Evolutionary conservation across 35 echinoderm and acorn worm genomes (phyloP), one percentile per base, ranked within the genome.

Genomic region (Apostichopus japonicus): DNA sequence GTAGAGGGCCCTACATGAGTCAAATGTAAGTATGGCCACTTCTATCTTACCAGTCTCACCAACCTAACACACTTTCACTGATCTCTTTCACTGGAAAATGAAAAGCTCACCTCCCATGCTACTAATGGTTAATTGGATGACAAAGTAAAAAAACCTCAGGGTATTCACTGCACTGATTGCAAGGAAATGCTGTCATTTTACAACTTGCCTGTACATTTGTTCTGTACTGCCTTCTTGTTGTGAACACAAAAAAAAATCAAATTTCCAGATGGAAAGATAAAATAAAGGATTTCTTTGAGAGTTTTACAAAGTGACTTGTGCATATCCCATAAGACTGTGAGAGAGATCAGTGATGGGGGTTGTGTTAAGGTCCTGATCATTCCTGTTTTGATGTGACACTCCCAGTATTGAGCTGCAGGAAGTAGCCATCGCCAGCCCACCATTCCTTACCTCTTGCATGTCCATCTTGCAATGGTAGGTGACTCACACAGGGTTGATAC

Each of bases 1-100:
- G 81, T 84, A 84, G 81, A 84, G 81, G 81, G 81, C 54, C 81
- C 81, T 84, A 22, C 81, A 54, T 84, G 81, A 84, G 81, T 84
- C n/a, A n/a, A 80, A 84, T 58, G 81, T 84, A 84, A 84, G 81
- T 84, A 84, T 84, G 81, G 81, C n/a, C 81, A 84, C 81, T 84
- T 84, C 81, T 84, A 10, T 84, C 81, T 84, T 84, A 84, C 81
- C 54, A 23, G 81, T 84, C 56, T 84, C 54, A 84, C 57, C 81
- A 75, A 19, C 71, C 71, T 75, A 75, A 75, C 71, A 75, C 71
- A 75, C n/a, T 1, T 6, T 6, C 0, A 75, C 71, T 75, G 14
- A 75, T 75, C 71, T 75, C 71, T 75, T 22, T 73, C 70, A 61
- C 57, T 13, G 33, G 57, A 61, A 8, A 61, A 61, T 13, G 1